Evolutionary conservation across 2,113 vertebrate species (phyloP), one percentile per base, ranked within the genome.

Genomic region (Myotis lucifugus): DNA sequence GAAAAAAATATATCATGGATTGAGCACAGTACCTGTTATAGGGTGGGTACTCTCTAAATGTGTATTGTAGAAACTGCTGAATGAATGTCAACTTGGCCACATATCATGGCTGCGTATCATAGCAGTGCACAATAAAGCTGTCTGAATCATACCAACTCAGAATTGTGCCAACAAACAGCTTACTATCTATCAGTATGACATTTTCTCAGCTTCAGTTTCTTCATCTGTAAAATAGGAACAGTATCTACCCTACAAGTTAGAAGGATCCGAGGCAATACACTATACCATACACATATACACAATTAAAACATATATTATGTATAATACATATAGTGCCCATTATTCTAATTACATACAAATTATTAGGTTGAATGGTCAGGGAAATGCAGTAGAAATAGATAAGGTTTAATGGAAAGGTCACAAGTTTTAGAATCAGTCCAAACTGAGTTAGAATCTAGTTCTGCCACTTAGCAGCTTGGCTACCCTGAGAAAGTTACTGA

Each of bases 341-440:
- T 81, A 56, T 92, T 81, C 15, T 66, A 52, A 78, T 84, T 82
- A 48, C n/a, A 48, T 81, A 70, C 42, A 95, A n/a, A 56, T 74
- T 21, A 64, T 34, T n/a, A 87, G 15, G 37, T 40, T 67, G 23
- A 74, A 12, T 59, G 90, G 23, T 48, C 85, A 92, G 54, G 40
- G 92, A 81, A 85, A 73, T 29, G 6, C 19, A 59, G 25, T 14
- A 86, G n/a, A 69, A 82, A 66, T 19, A n/a, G 37, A 61, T 15
- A 66, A n/a, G 19, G 13, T 79, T 90, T 73, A 50, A 64, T 27
- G 54, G 40, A 52, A 92, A 67, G 67, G 46, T 23, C 37, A 40
- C 76, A 64, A 42, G 34, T 81, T 83, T 78, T 48, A 40, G 21
- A 40, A 70, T 27, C 21, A 15, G 8, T 70, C 23, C 29, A 48